Base-by-base conservation (phyloP, 2,888 invertebrate genomes). In the Protophormia terraenovae region DNA sequence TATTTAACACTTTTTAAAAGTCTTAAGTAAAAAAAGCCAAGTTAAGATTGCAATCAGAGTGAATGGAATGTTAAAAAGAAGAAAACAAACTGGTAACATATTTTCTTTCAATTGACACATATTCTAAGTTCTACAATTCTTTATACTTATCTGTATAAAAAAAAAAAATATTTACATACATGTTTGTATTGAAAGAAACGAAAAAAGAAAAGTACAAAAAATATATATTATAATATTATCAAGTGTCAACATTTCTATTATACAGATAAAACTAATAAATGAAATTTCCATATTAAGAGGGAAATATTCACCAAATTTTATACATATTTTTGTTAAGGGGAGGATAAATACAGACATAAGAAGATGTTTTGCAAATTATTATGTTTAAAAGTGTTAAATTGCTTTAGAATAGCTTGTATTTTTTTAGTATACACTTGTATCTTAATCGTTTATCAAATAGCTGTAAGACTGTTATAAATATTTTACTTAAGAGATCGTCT, bases 41-140 rank as follows among this genome's bases (percentile, higher is more conserved):
- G 82, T 29, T 60, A 41, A 88, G 90, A 90, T 91, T 86, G 87
- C 86, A 89, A 90, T 91, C 90, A 87, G 60, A 27, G 53, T 27
- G n/a, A 83, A 82, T 66, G 83, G 85, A 86, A 79, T 80, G 58
- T 47, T 53, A 76, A 76, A 76, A 62, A 38, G 60, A 29, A 69
- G 35, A 50, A 5, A 55, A 24, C n/a, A 79, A 71, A 69, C 38
- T 80, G 73, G 76, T 83, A 86, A 87, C 86, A 85, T 71, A 82
- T 84, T 85, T 87, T 73, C 72, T 47, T 73, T 69, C 82, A 87
- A 84, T 86, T 87, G 86, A 86, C 86, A 86, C 86, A 86, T 83
- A 84, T 86, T 79, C 45, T 67, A 5, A 47, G 27, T 22, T 10
- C 0, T 2, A 41, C 1, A 10, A 3, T 12, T 50, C 24, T 64